Conservation (phyloP, 2,888 invertebrate species). For the Cynaeus angustus region DNA sequence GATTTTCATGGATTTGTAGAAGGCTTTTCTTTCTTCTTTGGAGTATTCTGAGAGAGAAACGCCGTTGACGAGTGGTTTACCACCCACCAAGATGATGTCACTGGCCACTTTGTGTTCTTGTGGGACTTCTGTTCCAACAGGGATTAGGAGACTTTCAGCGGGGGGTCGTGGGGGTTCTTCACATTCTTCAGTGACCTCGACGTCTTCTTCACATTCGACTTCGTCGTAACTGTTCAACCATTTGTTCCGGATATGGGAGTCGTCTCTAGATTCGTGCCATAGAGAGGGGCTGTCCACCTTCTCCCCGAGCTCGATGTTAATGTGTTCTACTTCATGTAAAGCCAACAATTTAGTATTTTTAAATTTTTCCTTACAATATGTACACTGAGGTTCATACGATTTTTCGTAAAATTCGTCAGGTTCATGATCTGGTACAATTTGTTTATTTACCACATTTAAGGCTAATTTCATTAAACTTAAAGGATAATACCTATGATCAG, state of each 20-base stretch:
- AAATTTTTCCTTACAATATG: conserved; percentile 65
- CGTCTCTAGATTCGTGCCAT: conserved; percentile 63
- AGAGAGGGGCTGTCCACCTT: conserved; percentile 65
- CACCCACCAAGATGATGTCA: conserved; percentile 57
- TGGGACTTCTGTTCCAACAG: conserved; percentile 49
- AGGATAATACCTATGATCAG: conserved; percentile 64
- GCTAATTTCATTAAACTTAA: conserved; percentile 63
- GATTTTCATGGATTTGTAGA: conserved; percentile 67
- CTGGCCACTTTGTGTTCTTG: conserved; percentile 51
- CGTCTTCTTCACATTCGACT: conserved; percentile 46
- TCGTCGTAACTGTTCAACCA: conserved; percentile 62
- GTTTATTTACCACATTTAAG: conserved; percentile 65
- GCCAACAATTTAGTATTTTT: conserved; percentile 65
- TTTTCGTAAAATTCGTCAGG: conserved; percentile 54
- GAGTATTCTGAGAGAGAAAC: conserved; percentile 65
- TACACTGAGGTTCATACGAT: conserved; percentile 62
- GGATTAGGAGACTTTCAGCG: conserved; percentile 58
- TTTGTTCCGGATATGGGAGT: conserved; percentile 65
- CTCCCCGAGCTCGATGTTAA: conserved; percentile 66
- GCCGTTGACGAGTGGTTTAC: conserved; percentile 65
- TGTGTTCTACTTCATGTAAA: conserved; percentile 66
- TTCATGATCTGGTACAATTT: conserved; percentile 63
- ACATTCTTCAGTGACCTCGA: conserved; percentile 52
- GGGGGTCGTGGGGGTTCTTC: conserved; percentile 29
- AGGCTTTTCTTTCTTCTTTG: conserved; percentile 67